phyloP scores from a whole-genome alignment of 2,113 vertebrate genomes.

The Corynorhinus townsendii region DNA sequence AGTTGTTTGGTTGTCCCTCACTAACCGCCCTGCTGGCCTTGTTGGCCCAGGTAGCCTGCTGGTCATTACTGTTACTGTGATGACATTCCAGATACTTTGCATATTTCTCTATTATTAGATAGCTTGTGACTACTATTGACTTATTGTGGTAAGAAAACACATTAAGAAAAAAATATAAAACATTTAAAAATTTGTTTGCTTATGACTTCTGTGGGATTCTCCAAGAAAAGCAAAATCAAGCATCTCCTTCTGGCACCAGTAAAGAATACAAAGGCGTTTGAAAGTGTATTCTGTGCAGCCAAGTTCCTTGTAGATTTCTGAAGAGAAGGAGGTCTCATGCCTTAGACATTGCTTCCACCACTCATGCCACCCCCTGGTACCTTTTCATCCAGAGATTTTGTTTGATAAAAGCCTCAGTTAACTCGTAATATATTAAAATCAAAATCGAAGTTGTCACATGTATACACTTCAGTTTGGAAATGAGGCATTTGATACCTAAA shows the following conservation, averaged over 20 bases:
- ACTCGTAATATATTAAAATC: not conserved
- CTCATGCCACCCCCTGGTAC: not conserved
- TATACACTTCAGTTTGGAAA: not conserved
- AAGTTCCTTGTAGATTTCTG: not conserved
- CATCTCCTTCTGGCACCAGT: not conserved
- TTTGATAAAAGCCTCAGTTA: not conserved
- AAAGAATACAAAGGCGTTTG: not conserved
- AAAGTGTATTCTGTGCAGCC: not conserved
- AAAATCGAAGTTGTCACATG: not conserved
- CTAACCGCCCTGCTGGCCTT: too few relatives aligned
- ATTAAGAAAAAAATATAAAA: not conserved
- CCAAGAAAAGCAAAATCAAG: not conserved
- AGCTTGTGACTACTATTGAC: not conserved
- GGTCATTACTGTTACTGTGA: too few relatives aligned
- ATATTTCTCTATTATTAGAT: too few relatives aligned
- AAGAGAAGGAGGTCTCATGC: not conserved
- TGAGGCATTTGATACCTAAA: not conserved
- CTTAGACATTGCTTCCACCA: not conserved
- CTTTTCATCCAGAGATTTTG: not conserved
- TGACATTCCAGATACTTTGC: too few relatives aligned
- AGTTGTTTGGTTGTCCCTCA: too few relatives aligned
- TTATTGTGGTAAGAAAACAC: not conserved
- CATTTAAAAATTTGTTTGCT: not conserved
- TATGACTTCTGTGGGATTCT: not conserved
- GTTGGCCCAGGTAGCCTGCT: too few relatives aligned